Percentiles rank a stretch among this genome's conserved stretches.
Conservation (phyloP, 2,797 vertebrate genomes). For the Ateles fusciceps region DNA sequence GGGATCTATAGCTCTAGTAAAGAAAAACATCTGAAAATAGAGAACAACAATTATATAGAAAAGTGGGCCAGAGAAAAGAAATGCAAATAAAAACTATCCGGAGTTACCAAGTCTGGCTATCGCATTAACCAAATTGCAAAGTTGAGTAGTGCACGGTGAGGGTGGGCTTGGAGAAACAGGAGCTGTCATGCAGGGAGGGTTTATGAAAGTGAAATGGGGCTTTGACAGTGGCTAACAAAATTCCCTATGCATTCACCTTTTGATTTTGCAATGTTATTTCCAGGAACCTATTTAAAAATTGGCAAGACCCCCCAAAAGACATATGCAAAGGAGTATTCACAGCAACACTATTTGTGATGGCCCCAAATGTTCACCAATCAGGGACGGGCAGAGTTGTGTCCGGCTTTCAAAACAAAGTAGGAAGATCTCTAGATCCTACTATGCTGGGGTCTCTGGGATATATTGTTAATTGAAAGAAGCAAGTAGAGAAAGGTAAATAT, state of each 20-base stretch:
- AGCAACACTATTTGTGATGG: too few relatives aligned
- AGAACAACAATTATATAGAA: neutral
- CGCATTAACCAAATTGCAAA: neutral
- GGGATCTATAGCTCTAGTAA: neutral
- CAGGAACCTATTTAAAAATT: neutral
- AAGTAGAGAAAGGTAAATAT: neutral
- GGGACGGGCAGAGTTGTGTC: accelerated
- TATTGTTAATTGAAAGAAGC: neutral
- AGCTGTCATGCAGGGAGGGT: too few relatives aligned
- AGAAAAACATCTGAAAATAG: neutral
- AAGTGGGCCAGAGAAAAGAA: neutral
- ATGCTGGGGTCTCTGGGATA: too few relatives aligned
- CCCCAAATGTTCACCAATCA: neutral
- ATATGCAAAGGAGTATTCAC: neutral
- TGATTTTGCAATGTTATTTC: neutral
- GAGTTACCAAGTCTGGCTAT: neutral
- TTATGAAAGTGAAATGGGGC: neutral
- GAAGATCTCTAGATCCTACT: neutral
- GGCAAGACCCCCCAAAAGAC: neutral
- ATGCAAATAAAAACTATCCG: neutral
- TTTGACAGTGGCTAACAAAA: neutral
- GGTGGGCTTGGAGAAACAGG: neutral
- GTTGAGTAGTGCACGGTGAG: neutral
- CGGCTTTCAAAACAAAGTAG: neutral
- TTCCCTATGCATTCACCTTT: neutral